Base-by-base conservation (phyloP, 2,797 vertebrate species). In the Typhlichthys eigenmanni region DNA sequence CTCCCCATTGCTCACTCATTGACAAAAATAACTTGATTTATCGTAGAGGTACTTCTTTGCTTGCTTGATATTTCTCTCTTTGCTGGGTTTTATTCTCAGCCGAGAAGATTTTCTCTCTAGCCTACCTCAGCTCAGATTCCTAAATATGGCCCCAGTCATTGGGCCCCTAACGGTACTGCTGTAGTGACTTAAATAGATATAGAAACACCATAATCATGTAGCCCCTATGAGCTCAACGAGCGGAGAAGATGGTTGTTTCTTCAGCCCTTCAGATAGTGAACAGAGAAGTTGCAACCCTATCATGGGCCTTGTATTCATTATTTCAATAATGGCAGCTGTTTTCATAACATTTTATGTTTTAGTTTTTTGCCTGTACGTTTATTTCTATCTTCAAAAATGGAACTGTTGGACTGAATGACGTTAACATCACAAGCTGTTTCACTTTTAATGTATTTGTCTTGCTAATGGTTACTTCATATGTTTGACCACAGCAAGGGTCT, bases 301-400 rank as follows among this genome's bases (percentile, higher is more conserved):
- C 81, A 60, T 72, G 83, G 87, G 86, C 83, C 87, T 88, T 76
- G 73, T 86, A 86, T 89, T 91, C 82, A 88, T 82, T 83, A 85
- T 89, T 92, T 92, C 87, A 91, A 84, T 76, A 81, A 92, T 91
- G 92, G 93, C 92, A 93, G 93, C 92, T 94, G 85, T 91, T 88
- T 84, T 79, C 71, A 74, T 84, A 61, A 74, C 73, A 61, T 76
- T 79, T 78, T 58, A 38, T 64, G 52, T 62, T 67, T 45, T 64
- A 54, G 62, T 62, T 76, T 77, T 74, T 83, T 74, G 58, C 75
- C 66, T 72, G 59, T 74, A 67, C 55, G 67, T 74, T 70, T 70
- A 79, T 82, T 85, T 85, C 80, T 62, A 71, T 60, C 61, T 70
- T 87, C 82, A 61, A 75, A 65, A 80, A 84, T 64, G 75, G 87